Evolutionary conservation across 2,888 invertebrate genomes (phyloP), one percentile per base, ranked within the genome.

Genomic region (Sinelater perroti): DNA sequence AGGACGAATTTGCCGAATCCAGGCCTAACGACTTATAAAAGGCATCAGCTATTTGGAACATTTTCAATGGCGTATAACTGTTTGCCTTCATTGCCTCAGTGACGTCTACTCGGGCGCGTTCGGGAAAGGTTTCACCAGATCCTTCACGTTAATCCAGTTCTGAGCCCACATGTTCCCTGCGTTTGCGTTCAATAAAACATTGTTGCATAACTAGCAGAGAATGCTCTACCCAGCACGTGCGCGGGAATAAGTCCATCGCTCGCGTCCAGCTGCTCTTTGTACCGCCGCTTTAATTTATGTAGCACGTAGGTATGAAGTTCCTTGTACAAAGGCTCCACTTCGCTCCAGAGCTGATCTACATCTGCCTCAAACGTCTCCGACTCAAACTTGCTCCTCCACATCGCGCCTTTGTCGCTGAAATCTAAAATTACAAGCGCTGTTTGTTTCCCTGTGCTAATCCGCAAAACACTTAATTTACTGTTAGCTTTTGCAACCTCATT

Each of bases 101-200:
- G 16, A 85, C 81, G 67, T 84, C 81, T n/a, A 82, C 68, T 17
- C 76, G 69, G 26, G 64, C 65, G 2, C 67, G 71, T 35, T 76
- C 71, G 0, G 81, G 80, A 79, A 82, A 0, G 77, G 79, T 57
- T 78, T 80, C 11, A 86, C 81, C 61, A 82, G 76, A 36, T 80
- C 74, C 24, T 72, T 73, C 2, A 81, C 59, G 51, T 78, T 76
- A 61, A 80, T 80, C 86, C 86, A 87, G 46, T 81, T 79, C 71
- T 87, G 86, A 2, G 85, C 85, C 86, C 87, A 86, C 71, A 86
- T 78, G 64, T 86, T 86, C 18, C 86, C 86, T 86, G 6, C 2
- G 16, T 33, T 31, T n/a, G n/a, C n/a, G n/a, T n/a, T 33, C 2
- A 16, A 10, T 38, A 36, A 36, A n/a, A 36, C n/a, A 21, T n/a